These are phyloP conservation scores for Marmota monax DNA, from an alignment of 2,113 vertebrate species.

Conservation along the genomic window DNA sequence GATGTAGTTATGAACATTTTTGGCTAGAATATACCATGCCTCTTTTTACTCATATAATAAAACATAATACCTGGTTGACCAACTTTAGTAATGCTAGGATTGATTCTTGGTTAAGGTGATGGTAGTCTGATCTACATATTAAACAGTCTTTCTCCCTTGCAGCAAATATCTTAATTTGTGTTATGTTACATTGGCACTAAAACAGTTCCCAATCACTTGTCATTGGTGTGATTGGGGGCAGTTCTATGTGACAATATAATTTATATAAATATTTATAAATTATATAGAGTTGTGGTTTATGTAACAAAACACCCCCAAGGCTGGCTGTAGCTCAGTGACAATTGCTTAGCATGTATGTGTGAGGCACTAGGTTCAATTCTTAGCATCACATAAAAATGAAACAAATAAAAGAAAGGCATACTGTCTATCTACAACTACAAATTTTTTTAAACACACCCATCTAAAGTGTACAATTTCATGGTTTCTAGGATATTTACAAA, in stretches of 20 bases:
- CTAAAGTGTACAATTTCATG: neutral
- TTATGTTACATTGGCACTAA: neutral
- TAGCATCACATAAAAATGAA: no score
- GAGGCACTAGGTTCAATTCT: no score
- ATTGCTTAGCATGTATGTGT: no score
- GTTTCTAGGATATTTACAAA: neutral
- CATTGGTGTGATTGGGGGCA: neutral
- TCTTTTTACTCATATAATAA: slow-evolving; percentile 22
- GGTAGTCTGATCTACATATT: neutral
- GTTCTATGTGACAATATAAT: neutral
- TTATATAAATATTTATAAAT: no score
- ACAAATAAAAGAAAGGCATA: no score
- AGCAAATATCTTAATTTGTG: neutral
- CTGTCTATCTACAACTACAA: no score
- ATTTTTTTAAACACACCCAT: no score
- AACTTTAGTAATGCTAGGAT: neutral
- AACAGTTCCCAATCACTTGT: neutral
- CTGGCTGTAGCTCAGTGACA: no score
- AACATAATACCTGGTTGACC: neutral
- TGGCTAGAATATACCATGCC: neutral
- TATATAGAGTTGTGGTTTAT: neutral
- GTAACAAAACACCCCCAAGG: neutral
- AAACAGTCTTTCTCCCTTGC: neutral
- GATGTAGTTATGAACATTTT: slow-evolving; percentile 32
- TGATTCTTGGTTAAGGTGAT: neutral